Evolutionary conservation across 2,113 vertebrate species (phyloP).

Genomic region (Peucedramus taeniatus): DNA sequence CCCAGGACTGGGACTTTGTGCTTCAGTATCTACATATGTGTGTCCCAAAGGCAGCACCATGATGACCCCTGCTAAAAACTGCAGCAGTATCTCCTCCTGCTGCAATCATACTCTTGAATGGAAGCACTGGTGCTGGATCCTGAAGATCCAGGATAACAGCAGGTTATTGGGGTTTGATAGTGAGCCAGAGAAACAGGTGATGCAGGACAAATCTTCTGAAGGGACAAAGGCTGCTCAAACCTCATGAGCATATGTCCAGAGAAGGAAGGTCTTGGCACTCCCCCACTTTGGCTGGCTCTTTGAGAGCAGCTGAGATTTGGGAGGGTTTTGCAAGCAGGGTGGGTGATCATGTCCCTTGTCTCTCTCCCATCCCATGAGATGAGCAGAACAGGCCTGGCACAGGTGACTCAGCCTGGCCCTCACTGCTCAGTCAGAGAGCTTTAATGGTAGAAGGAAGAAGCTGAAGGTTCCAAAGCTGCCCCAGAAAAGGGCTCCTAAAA

Average conservation of each 20-base stretch:
- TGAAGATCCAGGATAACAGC: neutral
- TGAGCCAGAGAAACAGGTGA: neutral
- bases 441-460: neutral
- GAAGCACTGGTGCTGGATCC: neutral
- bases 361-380: neutral
- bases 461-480: neutral
- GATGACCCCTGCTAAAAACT: neutral
- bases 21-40: neutral
- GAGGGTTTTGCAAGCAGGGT: neutral
- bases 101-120: accelerated
- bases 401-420: neutral
- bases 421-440: neutral
- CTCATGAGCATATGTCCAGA: neutral
- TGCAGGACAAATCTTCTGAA: neutral
- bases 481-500: neutral
- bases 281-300: neutral
- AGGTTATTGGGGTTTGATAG: neutral
- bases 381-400: neutral
- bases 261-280: neutral
- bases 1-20: neutral
- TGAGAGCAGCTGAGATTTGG: neutral
- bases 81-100: neutral
- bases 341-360: neutral
- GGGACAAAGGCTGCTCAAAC: neutral
- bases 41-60: neutral